A percentile compares a stretch with the other conserved stretches of the same genome.
Evolutionary conservation across 1,140 invertebrate species (phyloP).

Genomic region (Drosophila fuyamai): DNA sequence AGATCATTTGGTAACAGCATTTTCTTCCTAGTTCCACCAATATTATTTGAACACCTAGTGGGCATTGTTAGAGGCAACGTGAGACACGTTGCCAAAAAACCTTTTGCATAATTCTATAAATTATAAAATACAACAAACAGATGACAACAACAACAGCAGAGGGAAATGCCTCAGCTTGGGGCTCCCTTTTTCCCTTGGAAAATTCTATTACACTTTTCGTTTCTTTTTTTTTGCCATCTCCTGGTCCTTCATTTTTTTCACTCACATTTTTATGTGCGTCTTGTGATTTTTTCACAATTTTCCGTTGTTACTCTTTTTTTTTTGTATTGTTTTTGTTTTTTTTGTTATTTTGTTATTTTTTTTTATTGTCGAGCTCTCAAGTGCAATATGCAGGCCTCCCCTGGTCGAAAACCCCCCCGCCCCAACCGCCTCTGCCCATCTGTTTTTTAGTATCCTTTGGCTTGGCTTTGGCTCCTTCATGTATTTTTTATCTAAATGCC

Average conservation of each 20-base stretch:
- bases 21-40: not conserved
- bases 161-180: slow-evolving; percentile 34
- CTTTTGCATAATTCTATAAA: slow-evolving; percentile 50
- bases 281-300: slow-evolving; percentile 60
- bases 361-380: slow-evolving; percentile 46
- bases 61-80: slow-evolving; percentile 1
- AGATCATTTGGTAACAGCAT: too few species aligned
- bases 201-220: slow-evolving; percentile 68
- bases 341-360: slow-evolving; percentile 22
- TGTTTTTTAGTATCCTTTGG: slow-evolving; percentile 43
- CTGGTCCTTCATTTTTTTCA: slow-evolving; percentile 4
- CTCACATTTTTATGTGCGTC: slow-evolving; percentile 70
- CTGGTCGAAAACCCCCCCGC: not conserved
- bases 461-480: slow-evolving; percentile 60
- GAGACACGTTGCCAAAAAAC: slow-evolving; percentile 7
- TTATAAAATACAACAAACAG: slow-evolving; percentile 27
- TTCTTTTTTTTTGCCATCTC: slow-evolving; percentile 3
- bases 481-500: slow-evolving; percentile 79
- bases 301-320: slow-evolving; percentile 32
- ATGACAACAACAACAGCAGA: slow-evolving; percentile 17
- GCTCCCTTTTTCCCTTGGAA: slow-evolving; percentile 30
- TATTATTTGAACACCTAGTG: not conserved
- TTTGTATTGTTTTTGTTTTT: slow-evolving; percentile 1
- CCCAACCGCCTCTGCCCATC: not conserved
- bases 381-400: slow-evolving; percentile 53